A percentile compares a stretch with the other conserved stretches of the same genome.
Conservation (phyloP, 2,888 invertebrate genomes). For the Ariolimax columbianus region DNA sequence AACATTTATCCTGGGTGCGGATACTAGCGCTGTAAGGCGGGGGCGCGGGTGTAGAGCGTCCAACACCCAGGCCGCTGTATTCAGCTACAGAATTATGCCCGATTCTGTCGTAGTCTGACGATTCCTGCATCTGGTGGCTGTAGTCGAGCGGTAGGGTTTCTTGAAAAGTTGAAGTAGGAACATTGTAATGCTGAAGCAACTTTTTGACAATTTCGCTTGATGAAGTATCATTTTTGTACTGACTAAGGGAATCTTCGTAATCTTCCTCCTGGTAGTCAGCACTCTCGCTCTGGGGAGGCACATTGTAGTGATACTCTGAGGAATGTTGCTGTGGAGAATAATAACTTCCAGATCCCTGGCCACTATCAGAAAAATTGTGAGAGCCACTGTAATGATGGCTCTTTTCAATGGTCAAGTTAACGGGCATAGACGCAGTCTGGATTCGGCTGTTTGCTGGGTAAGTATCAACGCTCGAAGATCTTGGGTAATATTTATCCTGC, state of each 20-base stretch:
- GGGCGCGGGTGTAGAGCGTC: neutral
- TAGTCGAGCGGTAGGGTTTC: conserved; percentile 33
- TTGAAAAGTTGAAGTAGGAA: conserved; percentile 31
- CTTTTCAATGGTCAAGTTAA: conserved; percentile 10
- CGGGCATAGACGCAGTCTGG: neutral
- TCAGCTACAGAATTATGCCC: neutral
- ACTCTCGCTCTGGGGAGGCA: neutral
- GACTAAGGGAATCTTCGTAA: conserved; percentile 11
- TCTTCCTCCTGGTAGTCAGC: conserved; percentile 27
- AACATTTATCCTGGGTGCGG: conserved; percentile 25
- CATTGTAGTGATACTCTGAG: conserved; percentile 8
- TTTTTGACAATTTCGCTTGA: conserved; percentile 47
- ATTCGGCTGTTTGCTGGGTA: neutral
- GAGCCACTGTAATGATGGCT: conserved; percentile 16
- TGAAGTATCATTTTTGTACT: conserved; percentile 33
- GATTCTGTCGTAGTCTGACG: neutral
- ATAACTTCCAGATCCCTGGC: neutral
- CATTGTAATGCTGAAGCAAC: conserved; percentile 47
- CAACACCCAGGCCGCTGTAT: neutral
- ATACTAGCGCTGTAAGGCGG: conserved; percentile 41
- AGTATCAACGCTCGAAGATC: conserved; percentile 14
- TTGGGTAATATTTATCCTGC: conserved; percentile 20
- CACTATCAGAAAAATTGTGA: conserved; percentile 27
- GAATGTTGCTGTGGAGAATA: conserved; percentile 37
- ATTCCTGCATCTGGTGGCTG: conserved; percentile 29